Evolutionary conservation across 1,140 invertebrate species (phyloP).

Genomic region (Saccostrea cuccullata): DNA sequence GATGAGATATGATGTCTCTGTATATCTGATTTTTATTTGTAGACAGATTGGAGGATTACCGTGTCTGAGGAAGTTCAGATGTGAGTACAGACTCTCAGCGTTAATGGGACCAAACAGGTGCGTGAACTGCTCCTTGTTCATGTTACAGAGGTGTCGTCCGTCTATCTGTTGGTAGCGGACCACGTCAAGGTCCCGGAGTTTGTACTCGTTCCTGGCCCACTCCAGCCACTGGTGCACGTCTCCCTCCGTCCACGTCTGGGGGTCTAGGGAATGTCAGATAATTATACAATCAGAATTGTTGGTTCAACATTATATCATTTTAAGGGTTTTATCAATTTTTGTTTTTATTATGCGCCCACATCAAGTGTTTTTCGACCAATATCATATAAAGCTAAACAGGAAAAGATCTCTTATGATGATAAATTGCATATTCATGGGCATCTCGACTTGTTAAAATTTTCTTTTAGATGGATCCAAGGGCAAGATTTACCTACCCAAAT

Average conservation of each 20-base stretch:
- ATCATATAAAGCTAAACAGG: too few species aligned
- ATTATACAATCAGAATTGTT: not conserved
- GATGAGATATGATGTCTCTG: not conserved
- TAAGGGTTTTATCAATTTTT: too few species aligned
- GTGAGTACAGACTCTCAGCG: constrained; percentile 70
- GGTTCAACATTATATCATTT: too few species aligned
- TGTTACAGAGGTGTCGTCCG: constrained; percentile 82
- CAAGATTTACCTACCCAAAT: too few species aligned
- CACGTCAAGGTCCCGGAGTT: constrained; percentile 80
- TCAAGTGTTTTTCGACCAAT: too few species aligned
- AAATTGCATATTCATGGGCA: too few species aligned
- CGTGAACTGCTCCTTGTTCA: constrained; percentile 75
- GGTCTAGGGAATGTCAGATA: constrained; percentile 80
- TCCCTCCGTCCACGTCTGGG: constrained; percentile 82
- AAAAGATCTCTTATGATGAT: too few species aligned
- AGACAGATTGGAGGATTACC: constrained; percentile 59
- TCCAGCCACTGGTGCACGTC: constrained; percentile 84
- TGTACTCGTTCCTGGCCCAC: constrained; percentile 83
- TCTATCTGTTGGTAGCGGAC: constrained; percentile 81
- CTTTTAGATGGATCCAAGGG: too few species aligned
- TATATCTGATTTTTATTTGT: not conserved
- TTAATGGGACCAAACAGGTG: constrained; percentile 68
- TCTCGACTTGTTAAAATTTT: too few species aligned
- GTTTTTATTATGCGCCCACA: too few species aligned
- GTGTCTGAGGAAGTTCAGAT: constrained; percentile 73